Evolutionary conservation across 2,797 vertebrate species (phyloP).

Genomic region (Acanthurus lineatus): DNA sequence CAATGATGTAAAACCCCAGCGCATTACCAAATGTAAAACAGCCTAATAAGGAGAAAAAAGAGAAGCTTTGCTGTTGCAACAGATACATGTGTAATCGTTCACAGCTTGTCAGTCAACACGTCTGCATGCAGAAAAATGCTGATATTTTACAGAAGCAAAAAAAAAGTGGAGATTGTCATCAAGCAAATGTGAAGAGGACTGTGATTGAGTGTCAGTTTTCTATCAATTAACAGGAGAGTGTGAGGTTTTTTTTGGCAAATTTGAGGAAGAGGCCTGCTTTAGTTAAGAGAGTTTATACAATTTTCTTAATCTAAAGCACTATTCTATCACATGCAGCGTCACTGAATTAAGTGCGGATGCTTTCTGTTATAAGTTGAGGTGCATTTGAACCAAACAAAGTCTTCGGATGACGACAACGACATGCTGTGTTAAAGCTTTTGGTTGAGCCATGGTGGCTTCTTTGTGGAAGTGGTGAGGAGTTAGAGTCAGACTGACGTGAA

Average conservation of each 20-base stretch:
- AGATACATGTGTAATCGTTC: background rate
- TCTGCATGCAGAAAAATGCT: background rate
- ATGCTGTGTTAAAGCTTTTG: no score
- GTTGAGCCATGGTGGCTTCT: no score
- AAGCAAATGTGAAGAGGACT: background rate
- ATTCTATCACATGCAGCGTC: no score
- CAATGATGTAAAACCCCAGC: background rate
- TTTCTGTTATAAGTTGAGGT: no score
- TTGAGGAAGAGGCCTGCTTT: background rate
- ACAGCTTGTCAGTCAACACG: background rate
- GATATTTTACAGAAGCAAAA: background rate
- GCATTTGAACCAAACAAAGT: no score
- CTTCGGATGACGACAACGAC: no score
- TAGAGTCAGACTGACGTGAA: no score
- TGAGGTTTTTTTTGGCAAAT: background rate
- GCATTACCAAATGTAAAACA: background rate
- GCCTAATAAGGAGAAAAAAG: slow-evolving; percentile 2
- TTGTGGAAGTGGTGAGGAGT: no score
- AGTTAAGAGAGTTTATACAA: background rate
- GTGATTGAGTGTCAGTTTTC: background rate
- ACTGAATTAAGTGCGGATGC: no score
- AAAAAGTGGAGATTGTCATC: background rate
- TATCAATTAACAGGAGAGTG: background rate
- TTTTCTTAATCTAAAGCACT: background rate
- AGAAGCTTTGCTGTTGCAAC: background rate